phyloP scores from a whole-genome alignment of 2,113 vertebrate species.

The Myrmecobius fasciatus region DNA sequence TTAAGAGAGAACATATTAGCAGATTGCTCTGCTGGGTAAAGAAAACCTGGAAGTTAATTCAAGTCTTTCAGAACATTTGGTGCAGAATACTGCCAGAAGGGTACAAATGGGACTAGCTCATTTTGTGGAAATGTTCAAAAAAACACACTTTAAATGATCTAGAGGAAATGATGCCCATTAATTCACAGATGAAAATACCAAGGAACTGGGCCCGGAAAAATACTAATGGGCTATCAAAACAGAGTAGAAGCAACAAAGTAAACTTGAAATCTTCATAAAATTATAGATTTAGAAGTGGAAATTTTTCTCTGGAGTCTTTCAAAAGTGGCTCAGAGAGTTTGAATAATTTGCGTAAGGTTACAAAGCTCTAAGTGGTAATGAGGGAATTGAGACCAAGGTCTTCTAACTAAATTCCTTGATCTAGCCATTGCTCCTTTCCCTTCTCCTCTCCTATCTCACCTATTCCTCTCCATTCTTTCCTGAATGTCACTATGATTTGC shows the following conservation, averaged over 20 bases:
- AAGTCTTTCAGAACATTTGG: neutral
- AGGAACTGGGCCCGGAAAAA: neutral
- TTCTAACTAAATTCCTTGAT: neutral
- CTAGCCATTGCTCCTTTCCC: neutral
- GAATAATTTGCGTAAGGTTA: neutral
- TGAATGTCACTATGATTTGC: neutral
- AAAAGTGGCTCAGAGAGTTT: neutral
- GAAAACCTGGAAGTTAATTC: neutral
- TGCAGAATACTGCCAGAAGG: neutral
- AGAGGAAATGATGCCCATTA: neutral
- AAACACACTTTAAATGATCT: neutral
- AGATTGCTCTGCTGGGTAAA: neutral
- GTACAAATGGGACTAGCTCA: neutral
- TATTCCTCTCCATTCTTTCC: neutral
- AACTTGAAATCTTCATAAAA: neutral
- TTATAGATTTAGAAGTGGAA: neutral
- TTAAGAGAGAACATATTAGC: neutral
- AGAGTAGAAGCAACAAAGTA: neutral
- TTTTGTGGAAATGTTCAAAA: neutral
- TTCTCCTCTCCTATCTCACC: neutral
- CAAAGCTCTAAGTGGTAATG: neutral
- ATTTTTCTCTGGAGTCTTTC: neutral
- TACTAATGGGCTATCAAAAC: neutral
- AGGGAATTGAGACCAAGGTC: neutral
- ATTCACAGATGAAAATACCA: neutral